Evolutionary conservation across 2,888 invertebrate genomes (phyloP).

Genomic region (Agriopis marginaria): DNA sequence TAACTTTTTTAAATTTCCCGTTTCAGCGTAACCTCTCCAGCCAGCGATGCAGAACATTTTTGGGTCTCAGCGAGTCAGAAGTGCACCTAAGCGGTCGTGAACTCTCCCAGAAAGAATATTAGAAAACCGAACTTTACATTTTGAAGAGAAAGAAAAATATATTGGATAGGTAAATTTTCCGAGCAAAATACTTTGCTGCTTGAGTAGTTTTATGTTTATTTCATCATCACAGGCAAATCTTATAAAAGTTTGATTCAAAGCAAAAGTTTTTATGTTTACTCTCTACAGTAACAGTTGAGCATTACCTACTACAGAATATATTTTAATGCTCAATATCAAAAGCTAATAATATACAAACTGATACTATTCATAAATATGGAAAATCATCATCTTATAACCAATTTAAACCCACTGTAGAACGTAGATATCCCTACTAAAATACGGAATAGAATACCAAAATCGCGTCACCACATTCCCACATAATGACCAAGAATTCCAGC

Average conservation of each 20-base stretch:
- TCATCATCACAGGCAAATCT: slow-evolving; percentile 4
- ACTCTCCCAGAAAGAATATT: slow-evolving; percentile 54
- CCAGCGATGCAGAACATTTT: slow-evolving; percentile 66
- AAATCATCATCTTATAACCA: not conserved
- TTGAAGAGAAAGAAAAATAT: slow-evolving; percentile 43
- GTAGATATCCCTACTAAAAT: not conserved
- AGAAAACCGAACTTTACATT: slow-evolving; percentile 45
- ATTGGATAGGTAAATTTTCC: slow-evolving; percentile 43
- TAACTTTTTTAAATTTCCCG: slow-evolving; percentile 49
- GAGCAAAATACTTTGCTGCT: slow-evolving; percentile 29
- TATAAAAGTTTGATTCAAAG: slow-evolving; percentile 3
- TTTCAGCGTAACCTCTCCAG: slow-evolving; percentile 57
- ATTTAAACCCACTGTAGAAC: not conserved
- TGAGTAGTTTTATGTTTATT: slow-evolving; percentile 39
- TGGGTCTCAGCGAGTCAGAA: slow-evolving; percentile 57
- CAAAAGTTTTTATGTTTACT: not conserved
- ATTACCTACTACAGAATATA: not conserved
- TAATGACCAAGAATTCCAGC: slow-evolving; percentile 46
- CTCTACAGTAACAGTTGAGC: not conserved
- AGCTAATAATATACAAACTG: not conserved
- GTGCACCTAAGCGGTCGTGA: slow-evolving; percentile 67
- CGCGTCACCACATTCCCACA: slow-evolving; percentile 41
- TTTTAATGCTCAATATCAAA: not conserved
- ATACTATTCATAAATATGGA: not conserved
- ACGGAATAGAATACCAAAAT: slow-evolving; percentile 24